Evolutionary conservation across 2,113 vertebrate genomes (phyloP).

Genomic region (Dasyurus viverrinus): DNA sequence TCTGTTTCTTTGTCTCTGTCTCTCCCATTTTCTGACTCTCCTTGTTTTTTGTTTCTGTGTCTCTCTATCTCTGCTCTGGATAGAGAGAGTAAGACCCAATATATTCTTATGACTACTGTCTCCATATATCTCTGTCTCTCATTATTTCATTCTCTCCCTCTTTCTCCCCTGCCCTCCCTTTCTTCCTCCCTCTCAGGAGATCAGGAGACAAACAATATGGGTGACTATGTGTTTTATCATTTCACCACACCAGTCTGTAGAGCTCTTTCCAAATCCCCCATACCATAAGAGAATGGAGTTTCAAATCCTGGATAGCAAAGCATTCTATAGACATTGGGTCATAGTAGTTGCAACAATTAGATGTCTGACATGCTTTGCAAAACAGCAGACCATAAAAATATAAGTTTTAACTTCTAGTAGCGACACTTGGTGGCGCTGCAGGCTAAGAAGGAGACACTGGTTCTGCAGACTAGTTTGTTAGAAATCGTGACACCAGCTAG

Average conservation of each 20-base stretch:
- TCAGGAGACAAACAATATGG: not conserved
- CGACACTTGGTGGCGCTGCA: constrained; percentile 75
- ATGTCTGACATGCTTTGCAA: not conserved
- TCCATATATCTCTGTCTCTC: not conserved
- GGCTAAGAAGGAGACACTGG: constrained; percentile 47
- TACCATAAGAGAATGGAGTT: not conserved
- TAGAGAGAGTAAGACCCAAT: too few species aligned
- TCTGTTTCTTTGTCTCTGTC: too few species aligned
- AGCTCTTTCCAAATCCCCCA: constrained; percentile 9
- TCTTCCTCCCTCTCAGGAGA: not conserved
- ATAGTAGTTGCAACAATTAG: not conserved
- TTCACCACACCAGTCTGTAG: not conserved
- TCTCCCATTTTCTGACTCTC: too few species aligned
- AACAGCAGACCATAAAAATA: constrained; percentile 17
- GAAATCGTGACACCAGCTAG: constrained; percentile 19
- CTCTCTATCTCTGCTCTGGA: too few species aligned
- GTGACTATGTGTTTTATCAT: not conserved
- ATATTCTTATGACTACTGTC: too few species aligned
- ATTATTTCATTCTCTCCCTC: not conserved
- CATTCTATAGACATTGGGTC: not conserved
- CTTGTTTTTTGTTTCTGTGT: too few species aligned
- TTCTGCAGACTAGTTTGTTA: constrained; percentile 1
- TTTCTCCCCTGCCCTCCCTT: too few species aligned
- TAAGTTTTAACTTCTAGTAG: constrained; percentile 24
- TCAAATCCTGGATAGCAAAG: constrained; percentile 16